Evolutionary conservation across 2,888 invertebrate species (phyloP).

Genomic region (Helobdella robusta): DNA sequence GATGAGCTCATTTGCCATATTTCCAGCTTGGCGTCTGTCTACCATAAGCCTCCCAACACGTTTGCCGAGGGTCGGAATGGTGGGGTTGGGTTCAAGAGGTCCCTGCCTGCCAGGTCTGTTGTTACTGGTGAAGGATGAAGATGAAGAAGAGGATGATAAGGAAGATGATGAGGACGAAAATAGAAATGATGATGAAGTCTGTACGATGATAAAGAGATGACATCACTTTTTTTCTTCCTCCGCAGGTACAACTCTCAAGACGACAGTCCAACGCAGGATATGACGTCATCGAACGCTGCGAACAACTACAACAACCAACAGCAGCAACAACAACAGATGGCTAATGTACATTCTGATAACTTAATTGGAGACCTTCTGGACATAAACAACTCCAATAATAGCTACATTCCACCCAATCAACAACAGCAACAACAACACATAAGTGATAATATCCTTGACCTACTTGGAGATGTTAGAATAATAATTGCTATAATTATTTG

Average conservation of each 20-base stretch:
- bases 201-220: not conserved
- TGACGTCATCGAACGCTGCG: no score
- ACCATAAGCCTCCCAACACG: slow-evolving; percentile 96
- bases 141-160: not conserved
- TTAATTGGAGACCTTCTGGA: slow-evolving; percentile 90
- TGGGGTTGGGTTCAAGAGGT: slow-evolving; percentile 45
- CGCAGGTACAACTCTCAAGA: slow-evolving; percentile 12
- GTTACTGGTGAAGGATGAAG: not conserved
- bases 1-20: slow-evolving; percentile 98
- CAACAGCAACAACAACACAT: not conserved
- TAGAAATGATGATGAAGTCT: slow-evolving; percentile 44
- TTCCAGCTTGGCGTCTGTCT: slow-evolving; percentile 91
- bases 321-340: slow-evolving; percentile 43
- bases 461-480: slow-evolving; percentile 62
- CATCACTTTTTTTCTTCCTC: not conserved
- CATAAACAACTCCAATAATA: slow-evolving; percentile 70
- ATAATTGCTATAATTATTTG: not conserved
- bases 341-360: no score
- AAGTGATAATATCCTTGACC: slow-evolving; percentile 55
- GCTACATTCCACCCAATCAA: not conserved
- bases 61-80: slow-evolving; percentile 71
- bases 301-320: not conserved
- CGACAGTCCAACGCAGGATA: slow-evolving; percentile 5
- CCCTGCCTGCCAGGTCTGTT: not conserved
- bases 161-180: not conserved